phyloP scores from a whole-genome alignment of 2,888 invertebrate species.

The Timema cristinae region DNA sequence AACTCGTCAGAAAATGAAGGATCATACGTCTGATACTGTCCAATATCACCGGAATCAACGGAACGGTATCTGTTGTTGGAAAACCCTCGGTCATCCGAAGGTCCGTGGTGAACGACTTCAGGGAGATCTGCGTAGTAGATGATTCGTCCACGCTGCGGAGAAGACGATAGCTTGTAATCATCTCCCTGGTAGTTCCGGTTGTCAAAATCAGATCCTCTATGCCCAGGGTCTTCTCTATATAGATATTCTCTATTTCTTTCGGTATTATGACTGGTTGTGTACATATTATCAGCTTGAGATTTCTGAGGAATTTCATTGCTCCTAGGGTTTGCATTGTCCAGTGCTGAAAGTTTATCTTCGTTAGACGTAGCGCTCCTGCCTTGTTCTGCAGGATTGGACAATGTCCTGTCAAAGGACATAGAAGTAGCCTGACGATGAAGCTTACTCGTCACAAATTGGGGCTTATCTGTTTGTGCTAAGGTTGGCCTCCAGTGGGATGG shows the following conservation, averaged over 20 bases:
- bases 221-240: not conserved
- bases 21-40: slow-evolving; percentile 19
- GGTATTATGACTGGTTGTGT: slow-evolving; percentile 1
- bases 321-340: slow-evolving; percentile 7
- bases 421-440: not conserved
- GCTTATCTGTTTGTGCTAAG: slow-evolving; percentile 18
- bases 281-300: not conserved
- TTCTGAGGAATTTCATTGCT: slow-evolving; percentile 21
- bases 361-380: not conserved
- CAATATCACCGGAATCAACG: not conserved
- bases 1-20: slow-evolving; percentile 8
- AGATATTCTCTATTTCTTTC: slow-evolving; percentile 2
- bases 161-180: not conserved
- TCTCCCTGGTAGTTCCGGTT: slow-evolving; percentile 6
- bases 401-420: too few species aligned
- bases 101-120: slow-evolving; percentile 21
- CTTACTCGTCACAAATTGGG: slow-evolving; percentile 18
- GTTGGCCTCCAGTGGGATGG: slow-evolving; percentile 5
- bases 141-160: slow-evolving; percentile 25
- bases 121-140: slow-evolving; percentile 32
- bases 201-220: not conserved
- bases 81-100: slow-evolving; percentile 7
- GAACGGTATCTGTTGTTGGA: slow-evolving; percentile 8
- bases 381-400: not conserved
- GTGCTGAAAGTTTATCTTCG: not conserved